Evolutionary conservation across 2,797 vertebrate genomes (phyloP).

Genomic region (Periophthalmus magnuspinnatus): DNA sequence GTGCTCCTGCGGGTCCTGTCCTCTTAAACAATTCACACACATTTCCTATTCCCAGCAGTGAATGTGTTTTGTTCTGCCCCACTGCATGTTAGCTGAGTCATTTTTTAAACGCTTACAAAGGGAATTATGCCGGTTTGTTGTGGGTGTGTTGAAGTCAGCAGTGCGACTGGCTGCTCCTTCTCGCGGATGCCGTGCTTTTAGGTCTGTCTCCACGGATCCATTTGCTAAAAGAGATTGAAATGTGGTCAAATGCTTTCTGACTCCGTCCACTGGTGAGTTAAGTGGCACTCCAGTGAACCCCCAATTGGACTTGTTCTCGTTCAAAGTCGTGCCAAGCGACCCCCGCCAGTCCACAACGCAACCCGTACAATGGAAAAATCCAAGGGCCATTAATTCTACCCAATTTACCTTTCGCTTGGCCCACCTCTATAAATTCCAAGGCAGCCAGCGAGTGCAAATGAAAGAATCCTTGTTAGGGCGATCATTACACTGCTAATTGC

Average conservation of each 20-base stretch:
- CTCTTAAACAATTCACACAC: constrained; percentile 60
- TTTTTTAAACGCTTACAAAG: constrained; percentile 27
- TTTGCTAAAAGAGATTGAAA: constrained; percentile 76
- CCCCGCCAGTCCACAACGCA: constrained; percentile 67
- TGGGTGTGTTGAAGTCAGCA: constrained; percentile 33
- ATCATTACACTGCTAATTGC: constrained; percentile 84
- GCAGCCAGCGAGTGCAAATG: constrained; percentile 80
- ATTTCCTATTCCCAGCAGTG: constrained; percentile 51
- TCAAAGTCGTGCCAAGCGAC: constrained; percentile 77
- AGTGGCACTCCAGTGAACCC: constrained; percentile 73
- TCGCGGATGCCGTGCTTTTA: constrained; percentile 49
- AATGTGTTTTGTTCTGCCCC: constrained; percentile 59
- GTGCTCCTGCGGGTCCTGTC: constrained; percentile 51
- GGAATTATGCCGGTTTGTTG: constrained; percentile 33
- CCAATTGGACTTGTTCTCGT: constrained; percentile 75
- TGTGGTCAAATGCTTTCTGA: constrained; percentile 71
- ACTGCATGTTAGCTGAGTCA: constrained; percentile 52
- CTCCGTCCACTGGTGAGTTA: constrained; percentile 61
- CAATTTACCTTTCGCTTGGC: constrained; percentile 84
- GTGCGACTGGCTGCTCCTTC: constrained; percentile 33
- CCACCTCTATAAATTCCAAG: constrained; percentile 78
- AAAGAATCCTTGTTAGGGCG: constrained; percentile 82
- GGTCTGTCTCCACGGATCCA: constrained; percentile 67
- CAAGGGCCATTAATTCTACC: constrained; percentile 81
- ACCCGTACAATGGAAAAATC: constrained; percentile 74